Percentiles rank a stretch among this genome's conserved stretches.
Conservation (phyloP, 2,888 invertebrate genomes). For the Drosophila anomalata region DNA sequence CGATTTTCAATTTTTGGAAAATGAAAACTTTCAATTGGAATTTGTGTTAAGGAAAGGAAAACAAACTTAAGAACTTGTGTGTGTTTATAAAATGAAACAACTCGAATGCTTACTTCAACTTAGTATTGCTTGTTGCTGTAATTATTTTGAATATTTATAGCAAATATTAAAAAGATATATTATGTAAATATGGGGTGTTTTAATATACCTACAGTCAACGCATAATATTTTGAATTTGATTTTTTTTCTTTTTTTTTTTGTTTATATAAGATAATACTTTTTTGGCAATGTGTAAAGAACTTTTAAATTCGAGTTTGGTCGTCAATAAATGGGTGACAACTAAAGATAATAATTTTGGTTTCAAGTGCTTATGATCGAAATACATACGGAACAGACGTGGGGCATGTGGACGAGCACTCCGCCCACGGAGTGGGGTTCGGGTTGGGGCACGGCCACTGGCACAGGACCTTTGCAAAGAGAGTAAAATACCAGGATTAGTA, state of each 20-base stretch:
- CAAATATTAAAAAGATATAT: conserved; percentile 35
- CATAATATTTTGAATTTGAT: conserved; percentile 49
- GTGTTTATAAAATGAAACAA: conserved; percentile 25
- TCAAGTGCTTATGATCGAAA: conserved; percentile 48
- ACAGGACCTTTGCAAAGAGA: conserved; percentile 81
- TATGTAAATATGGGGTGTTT: conserved; percentile 49
- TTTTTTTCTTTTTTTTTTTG: conserved; percentile 23
- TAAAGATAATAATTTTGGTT: conserved; percentile 54
- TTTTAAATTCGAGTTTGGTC: conserved; percentile 49
- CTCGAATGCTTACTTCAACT: conserved; percentile 52
- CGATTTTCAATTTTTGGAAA: conserved; percentile 32
- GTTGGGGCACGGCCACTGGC: conserved; percentile 86
- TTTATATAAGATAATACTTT: conserved; percentile 23
- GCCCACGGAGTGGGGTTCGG: conserved; percentile 91
- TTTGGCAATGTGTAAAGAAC: conserved; percentile 37
- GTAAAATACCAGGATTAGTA: conserved; percentile 53
- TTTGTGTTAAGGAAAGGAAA: conserved; percentile 38
- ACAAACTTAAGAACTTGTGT: conserved; percentile 21
- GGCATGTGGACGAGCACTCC: conserved; percentile 96
- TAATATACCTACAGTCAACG: conserved; percentile 70
- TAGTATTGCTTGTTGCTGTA: conserved; percentile 60
- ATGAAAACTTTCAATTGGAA: conserved; percentile 23
- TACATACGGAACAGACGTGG: conserved; percentile 90
- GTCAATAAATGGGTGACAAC: conserved; percentile 53
- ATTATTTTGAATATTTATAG: conserved; percentile 48